A percentile compares a stretch with the other conserved stretches of the same genome.
phyloP scores from a whole-genome alignment of 1,140 invertebrate species.

The Lasioglossum albipes region DNA sequence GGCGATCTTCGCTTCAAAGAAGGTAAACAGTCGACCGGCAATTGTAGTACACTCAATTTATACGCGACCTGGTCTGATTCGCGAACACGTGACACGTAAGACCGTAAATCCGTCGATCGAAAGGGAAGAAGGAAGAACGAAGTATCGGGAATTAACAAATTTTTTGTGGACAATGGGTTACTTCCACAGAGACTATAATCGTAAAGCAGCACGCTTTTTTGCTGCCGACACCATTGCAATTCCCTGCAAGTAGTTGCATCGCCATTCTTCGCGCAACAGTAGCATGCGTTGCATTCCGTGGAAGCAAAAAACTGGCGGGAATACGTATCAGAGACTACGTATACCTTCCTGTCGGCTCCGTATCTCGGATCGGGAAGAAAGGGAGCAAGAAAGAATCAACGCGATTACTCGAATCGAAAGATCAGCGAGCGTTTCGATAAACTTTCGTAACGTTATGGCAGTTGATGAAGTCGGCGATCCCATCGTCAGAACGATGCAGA shows the following conservation, averaged over 20 bases:
- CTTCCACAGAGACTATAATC: neutral
- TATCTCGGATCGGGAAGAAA: too few species aligned
- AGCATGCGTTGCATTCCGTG: slow-evolving; percentile 58
- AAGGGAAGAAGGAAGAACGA: neutral
- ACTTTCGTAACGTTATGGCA: neutral
- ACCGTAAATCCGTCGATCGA: neutral
- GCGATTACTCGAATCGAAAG: neutral
- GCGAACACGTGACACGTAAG: neutral
- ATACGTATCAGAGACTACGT: slow-evolving; percentile 44
- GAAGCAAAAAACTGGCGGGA: slow-evolving; percentile 51
- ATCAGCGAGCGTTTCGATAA: neutral
- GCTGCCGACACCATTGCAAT: neutral
- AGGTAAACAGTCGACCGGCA: too few species aligned
- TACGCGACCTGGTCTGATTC: neutral
- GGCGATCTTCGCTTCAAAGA: too few species aligned
- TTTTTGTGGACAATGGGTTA: neutral
- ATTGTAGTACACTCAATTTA: too few species aligned
- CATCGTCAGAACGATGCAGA: neutral
- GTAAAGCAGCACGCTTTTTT: slow-evolving; percentile 18
- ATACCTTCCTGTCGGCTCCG: slow-evolving; percentile 19
- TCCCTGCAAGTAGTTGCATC: slow-evolving; percentile 8
- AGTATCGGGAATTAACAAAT: neutral
- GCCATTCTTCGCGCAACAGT: slow-evolving; percentile 17
- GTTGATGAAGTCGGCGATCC: neutral
- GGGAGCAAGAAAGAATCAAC: neutral